Base-by-base conservation (phyloP, 2,888 invertebrate genomes). In the Anthoptus insignis region DNA sequence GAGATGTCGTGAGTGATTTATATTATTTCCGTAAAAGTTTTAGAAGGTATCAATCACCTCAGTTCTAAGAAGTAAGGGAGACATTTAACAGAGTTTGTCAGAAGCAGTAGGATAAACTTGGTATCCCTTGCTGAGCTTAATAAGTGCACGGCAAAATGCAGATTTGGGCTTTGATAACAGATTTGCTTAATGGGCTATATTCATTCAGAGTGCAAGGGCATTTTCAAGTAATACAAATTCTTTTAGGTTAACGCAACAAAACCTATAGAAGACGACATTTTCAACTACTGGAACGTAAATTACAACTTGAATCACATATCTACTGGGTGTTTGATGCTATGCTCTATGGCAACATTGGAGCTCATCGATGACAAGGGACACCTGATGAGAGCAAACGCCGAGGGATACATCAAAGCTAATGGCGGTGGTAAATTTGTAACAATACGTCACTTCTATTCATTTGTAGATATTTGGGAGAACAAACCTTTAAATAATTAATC, bases 391-490 rank as follows among this genome's bases (percentile, higher is more conserved):
- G 59, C 27, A 0, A 77, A 80, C 5, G 71, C 72, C 9, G 13
- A 65, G 0, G 78, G 59, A 1, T 85, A 81, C 42, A 59, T 58
- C 1, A 74, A 39, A 39, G 72, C 80, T 6, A 69, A 88, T 69
- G 89, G 90, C 21, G 89, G 87, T 68, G 89, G 90, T 89, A 77
- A 71, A 22, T 39, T 75, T 76, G 13, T 21, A 27, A n/a, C n/a
- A n/a, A n/a, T n/a, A n/a, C n/a, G n/a, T n/a, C n/a, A n/a, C n/a
- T n/a, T n/a, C n/a, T n/a, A n/a, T n/a, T n/a, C n/a, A n/a, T n/a
- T n/a, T n/a, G n/a, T n/a, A n/a, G n/a, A n/a, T n/a, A n/a, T n/a
- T n/a, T n/a, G n/a, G n/a, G n/a, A n/a, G n/a, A n/a, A n/a, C n/a
- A n/a, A n/a, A n/a, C n/a, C n/a, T n/a, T n/a, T n/a, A n/a, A n/a